Base-by-base conservation (phyloP, 2,113 vertebrate genomes). In the Dasyornis broadbenti region DNA sequence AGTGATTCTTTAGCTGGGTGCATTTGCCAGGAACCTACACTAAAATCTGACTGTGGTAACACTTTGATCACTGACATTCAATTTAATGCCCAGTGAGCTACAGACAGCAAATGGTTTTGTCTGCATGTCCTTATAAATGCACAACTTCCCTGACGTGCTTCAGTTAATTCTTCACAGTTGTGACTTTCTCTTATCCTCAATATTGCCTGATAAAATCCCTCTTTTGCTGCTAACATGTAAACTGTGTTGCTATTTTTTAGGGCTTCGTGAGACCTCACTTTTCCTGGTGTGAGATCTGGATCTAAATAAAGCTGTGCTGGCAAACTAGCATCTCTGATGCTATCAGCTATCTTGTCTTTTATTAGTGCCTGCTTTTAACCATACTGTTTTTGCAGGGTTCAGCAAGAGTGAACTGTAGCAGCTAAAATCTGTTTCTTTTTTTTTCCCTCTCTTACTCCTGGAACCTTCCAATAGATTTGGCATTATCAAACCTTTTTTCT, bases 241-340 rank as follows among this genome's bases (percentile, higher is more conserved):
- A 71, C 33, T 28, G 15, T n/a, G 56, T 68, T 82, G 65, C 92
- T 87, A 85, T 94, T 91, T 96, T 94, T 86, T 87, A 91, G 82
- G 78, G 70, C 31, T 94, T 87, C 3, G 0, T 94, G 93, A 87
- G 84, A 94, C 84, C 81, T 94, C 61, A 61, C 85, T 88, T 79
- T 79, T 96, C 57, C 26, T 85, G 73, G 73, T 61, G 79, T 92
- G 89, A 94, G 50, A 80, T 76, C 71, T 92, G 28, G 44, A 18
- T 86, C 85, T 95, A 96, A 85, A 88, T 91, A 92, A 94, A 96
- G 89, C 70, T 87, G 57, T 92, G 52, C 72, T 91, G 81, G 57
- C 73, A 94, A 94, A 61, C 45, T 68, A 45, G 53, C 49, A 42
- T 85, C 78, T 87, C 56, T 85, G 44, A 87, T 82, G 66, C 70